Conservation (phyloP, 2,113 vertebrate genomes). For the Gracilinanus agilis region DNA sequence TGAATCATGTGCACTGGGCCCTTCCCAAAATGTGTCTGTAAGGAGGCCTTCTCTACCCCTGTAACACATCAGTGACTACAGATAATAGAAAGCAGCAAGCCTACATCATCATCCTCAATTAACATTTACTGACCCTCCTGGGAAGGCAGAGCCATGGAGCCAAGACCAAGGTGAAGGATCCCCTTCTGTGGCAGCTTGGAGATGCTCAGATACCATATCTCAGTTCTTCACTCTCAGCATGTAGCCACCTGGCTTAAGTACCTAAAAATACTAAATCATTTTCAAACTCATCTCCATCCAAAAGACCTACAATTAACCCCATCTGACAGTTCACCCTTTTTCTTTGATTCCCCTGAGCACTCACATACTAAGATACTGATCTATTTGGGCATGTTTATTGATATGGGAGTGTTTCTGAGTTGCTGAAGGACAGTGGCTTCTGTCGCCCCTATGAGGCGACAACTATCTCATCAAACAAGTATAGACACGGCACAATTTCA, state of each 20-base stretch:
- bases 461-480: neutral
- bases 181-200: neutral
- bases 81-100: neutral
- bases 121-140: neutral
- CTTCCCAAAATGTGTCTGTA: slow-evolving; percentile 43
- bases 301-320: neutral
- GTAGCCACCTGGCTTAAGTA: neutral
- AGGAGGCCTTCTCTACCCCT: neutral
- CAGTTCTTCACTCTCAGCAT: neutral
- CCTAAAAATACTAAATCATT: neutral
- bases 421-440: neutral
- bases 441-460: neutral
- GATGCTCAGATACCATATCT: neutral
- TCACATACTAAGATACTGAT: neutral
- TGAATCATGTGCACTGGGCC: slow-evolving; percentile 49
- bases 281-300: neutral
- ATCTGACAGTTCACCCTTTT: neutral
- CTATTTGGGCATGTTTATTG: neutral
- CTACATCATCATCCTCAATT: neutral
- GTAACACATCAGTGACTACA: neutral
- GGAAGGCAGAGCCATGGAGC: neutral
- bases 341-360: neutral
- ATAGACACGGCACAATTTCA: neutral
- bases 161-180: neutral
- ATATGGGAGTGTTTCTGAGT: neutral